A percentile compares a stretch with the other conserved stretches of the same genome.
phyloP scores from a whole-genome alignment of 2,113 vertebrate genomes.

The Microtus richardsoni region DNA sequence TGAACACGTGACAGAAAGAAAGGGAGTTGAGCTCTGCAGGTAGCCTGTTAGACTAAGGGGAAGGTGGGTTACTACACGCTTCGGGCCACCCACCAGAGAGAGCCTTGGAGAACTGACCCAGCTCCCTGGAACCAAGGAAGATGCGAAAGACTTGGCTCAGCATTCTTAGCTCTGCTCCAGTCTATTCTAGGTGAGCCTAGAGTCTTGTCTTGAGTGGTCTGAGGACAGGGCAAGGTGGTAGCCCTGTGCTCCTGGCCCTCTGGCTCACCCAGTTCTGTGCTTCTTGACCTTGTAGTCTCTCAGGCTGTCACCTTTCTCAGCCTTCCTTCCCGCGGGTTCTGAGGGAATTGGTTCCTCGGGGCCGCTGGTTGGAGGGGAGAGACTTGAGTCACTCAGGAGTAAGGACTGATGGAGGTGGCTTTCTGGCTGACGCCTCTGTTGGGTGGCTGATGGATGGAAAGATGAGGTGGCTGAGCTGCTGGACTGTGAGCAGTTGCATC shows the following conservation, averaged over 20 bases:
- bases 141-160: neutral
- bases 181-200: neutral
- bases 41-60: neutral
- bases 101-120: neutral
- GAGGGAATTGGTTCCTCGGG: neutral
- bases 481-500: neutral
- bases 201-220: neutral
- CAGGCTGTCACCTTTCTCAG: neutral
- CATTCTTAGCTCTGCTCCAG: neutral
- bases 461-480: neutral
- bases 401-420: neutral
- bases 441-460: too few species aligned
- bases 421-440: neutral
- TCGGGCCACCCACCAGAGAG: neutral
- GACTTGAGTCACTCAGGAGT: neutral
- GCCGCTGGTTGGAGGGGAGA: neutral
- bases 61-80: neutral
- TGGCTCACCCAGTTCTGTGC: neutral
- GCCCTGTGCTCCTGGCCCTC: neutral
- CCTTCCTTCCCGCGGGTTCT: neutral
- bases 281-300: neutral
- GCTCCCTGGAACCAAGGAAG: neutral
- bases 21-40: neutral
- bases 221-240: neutral
- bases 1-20: neutral